A percentile compares a stretch with the other conserved stretches of the same genome.
Evolutionary conservation across 2,797 vertebrate species (phyloP).

Genomic region (Emys orbicularis): DNA sequence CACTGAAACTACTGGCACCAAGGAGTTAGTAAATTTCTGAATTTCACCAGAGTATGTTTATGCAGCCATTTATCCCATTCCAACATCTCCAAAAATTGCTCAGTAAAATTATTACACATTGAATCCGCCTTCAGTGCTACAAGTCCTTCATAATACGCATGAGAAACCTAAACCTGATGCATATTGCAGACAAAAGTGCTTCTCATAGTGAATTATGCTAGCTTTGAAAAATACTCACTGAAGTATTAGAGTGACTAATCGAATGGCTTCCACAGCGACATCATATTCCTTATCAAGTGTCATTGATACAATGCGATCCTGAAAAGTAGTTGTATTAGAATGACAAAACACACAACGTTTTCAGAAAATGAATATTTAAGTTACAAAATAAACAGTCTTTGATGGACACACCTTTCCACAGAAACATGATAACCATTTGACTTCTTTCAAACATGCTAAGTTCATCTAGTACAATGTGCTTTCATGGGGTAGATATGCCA

Average conservation of each 20-base stretch:
- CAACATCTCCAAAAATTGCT: background rate
- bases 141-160: background rate
- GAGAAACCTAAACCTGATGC: background rate
- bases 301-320: constrained; percentile 99
- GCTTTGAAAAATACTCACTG: constrained; percentile 88
- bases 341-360: background rate
- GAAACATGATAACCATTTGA: background rate
- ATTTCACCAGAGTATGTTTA: background rate
- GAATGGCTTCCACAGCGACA: constrained; percentile 97
- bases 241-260: constrained; percentile 96
- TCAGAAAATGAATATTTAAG: background rate
- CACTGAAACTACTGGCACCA: background rate
- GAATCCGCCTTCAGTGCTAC: background rate
- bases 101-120: fast-evolving
- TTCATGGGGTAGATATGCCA: background rate
- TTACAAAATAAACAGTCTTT: background rate
- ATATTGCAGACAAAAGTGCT: background rate
- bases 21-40: background rate
- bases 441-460: background rate
- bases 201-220: background rate
- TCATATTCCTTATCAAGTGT: constrained; percentile 99
- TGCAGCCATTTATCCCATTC: background rate
- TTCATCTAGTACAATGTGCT: background rate
- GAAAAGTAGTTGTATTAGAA: constrained; percentile 26
- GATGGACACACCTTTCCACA: background rate